These are phyloP conservation scores for Drosophila persimilis DNA, from an alignment of 1,140 invertebrate genomes.

Conservation along the genomic window DNA sequence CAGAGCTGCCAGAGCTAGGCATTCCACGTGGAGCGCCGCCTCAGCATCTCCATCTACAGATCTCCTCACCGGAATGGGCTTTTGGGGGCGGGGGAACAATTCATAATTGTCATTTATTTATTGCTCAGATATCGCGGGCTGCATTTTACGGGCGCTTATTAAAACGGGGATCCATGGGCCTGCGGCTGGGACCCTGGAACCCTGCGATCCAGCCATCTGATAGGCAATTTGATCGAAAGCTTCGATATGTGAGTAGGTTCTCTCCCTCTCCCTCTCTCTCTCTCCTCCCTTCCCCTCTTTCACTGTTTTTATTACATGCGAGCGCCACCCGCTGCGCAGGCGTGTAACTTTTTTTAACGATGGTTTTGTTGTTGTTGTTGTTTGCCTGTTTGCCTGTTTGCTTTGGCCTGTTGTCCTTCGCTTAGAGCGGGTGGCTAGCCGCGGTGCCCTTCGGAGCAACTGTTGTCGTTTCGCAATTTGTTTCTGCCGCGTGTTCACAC, in stretches of 20 bases:
- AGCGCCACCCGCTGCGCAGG: conserved; percentile 74
- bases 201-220: conserved; percentile 41
- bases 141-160: conserved; percentile 79
- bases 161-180: conserved; percentile 41
- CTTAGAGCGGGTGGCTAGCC: conserved; percentile 42
- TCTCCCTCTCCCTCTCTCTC: conserved; percentile 14
- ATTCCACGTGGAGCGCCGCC: conserved; percentile 61
- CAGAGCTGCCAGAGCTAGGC: conserved; percentile 44
- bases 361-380: conserved; percentile 25
- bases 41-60: no score
- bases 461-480: conserved; percentile 55
- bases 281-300: background rate
- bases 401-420: conserved; percentile 41
- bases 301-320: conserved; percentile 65
- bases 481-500: conserved; percentile 69
- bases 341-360: conserved; percentile 66
- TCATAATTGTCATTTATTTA: conserved; percentile 82
- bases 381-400: conserved; percentile 8
- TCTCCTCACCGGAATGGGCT: conserved; percentile 7
- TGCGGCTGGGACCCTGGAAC: no score
- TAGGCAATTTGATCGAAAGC: conserved; percentile 76
- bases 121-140: conserved; percentile 70
- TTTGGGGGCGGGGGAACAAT: conserved; percentile 49
- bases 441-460: conserved; percentile 4
- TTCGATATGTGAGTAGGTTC: conserved; percentile 63